Percentiles rank a stretch among this genome's conserved stretches.
These are phyloP conservation scores for Micrasema minimum DNA, from an alignment of 1,140 invertebrate species.

Conservation along the genomic window DNA sequence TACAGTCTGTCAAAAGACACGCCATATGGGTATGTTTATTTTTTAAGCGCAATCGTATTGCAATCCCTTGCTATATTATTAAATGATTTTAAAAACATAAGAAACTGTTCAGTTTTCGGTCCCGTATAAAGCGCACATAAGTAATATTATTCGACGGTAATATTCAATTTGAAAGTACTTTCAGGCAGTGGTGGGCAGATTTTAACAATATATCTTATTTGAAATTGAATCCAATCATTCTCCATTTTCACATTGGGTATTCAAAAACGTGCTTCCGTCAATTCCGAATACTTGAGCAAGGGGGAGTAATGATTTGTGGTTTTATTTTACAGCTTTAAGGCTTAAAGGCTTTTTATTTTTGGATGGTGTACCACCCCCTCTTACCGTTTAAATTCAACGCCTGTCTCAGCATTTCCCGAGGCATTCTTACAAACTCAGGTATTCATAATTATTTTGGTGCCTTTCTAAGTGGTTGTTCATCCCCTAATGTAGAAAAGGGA, in stretches of 20 bases:
- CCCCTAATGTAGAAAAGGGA: neutral
- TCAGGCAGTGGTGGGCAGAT: neutral
- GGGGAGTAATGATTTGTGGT: constrained; percentile 52
- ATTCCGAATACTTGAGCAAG: constrained; percentile 44
- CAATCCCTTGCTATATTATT: no score
- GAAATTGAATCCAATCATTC: constrained; percentile 48
- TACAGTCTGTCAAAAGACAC: no score
- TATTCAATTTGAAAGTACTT: constrained; percentile 15
- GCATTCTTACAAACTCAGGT: constrained; percentile 9
- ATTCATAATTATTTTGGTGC: neutral
- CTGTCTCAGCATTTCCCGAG: constrained; percentile 37
- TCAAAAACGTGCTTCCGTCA: constrained; percentile 44
- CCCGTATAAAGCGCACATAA: no score
- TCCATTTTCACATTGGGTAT: constrained; percentile 24
- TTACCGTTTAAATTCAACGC: constrained; percentile 45
- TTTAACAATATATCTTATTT: constrained; percentile 22
- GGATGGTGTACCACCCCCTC: constrained; percentile 19
- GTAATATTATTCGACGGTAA: neutral
- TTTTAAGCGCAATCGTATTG: no score
- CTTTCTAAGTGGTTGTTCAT: neutral
- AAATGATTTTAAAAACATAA: no score
- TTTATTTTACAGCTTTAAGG: constrained; percentile 54
- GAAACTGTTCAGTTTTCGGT: no score
- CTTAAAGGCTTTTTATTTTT: constrained; percentile 45
- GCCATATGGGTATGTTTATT: no score